Base-by-base conservation (phyloP, 2,888 invertebrate species). In the Actias luna region DNA sequence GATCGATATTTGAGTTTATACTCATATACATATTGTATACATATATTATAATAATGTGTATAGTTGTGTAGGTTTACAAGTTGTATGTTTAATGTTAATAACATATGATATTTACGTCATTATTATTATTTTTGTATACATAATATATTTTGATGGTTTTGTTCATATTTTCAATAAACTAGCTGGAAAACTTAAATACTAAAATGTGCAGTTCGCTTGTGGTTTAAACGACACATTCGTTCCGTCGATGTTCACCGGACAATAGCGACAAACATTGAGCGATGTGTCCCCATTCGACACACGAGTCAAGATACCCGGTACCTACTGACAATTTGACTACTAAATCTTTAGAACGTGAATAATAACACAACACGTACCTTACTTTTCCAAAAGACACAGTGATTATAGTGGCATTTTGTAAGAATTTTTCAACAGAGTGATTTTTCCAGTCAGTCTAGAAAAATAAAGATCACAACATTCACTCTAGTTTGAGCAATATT, bases 211-310 rank as follows among this genome's bases (percentile, higher is more conserved):
- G 18, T 3, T 46, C 42, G 29, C 58, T 62, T 10, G 14, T 58
- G 14, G 16, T 1, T 42, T 62, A 8, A 14, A n/a, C 61, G 42
- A 22, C 42, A 58, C 31, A 25, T 39, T 58, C 42, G 36, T 42
- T 58, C 61, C 66, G 64, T 65, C 64, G 66, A 72, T 62, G 70
- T 66, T 69, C 65, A 64, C 31, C 60, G 63, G 62, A 73, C 71
- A 73, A 71, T 70, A 59, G 62, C 61, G 64, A 67, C 68, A 65
- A 69, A 71, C 71, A 70, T 75, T 71, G 66, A 70, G 67, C 68
- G 72, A 74, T 71, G 67, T 67, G 72, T 68, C 72, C 70, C 22
- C 58, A 42, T 42, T 58, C 31, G 61, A 29, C 61, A 29, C 61
- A 58, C 61, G 63, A 67, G 68, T 71, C 69, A 65, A 65, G 65